phyloP scores from a whole-genome alignment of 1,140 invertebrate genomes.

The Stegodyphus mimosarum region DNA sequence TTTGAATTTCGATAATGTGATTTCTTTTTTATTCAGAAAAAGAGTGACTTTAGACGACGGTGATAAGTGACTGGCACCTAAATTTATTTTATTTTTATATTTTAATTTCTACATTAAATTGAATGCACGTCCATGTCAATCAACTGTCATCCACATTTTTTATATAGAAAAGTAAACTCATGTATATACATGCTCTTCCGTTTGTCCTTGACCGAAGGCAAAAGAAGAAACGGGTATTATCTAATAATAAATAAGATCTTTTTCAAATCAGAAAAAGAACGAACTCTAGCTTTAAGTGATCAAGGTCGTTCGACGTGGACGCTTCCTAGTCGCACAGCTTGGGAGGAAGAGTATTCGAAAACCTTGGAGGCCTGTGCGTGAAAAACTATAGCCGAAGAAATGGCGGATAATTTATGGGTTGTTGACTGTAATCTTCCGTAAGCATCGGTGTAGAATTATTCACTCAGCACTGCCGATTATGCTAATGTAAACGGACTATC shows the following conservation, averaged over 20 bases:
- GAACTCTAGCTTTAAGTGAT: slow-evolving; percentile 21
- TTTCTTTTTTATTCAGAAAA: not conserved
- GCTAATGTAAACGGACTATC: slow-evolving; percentile 52
- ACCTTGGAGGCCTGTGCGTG: slow-evolving; percentile 24
- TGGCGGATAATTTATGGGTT: slow-evolving; percentile 53
- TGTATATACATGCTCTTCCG: slow-evolving; percentile 17
- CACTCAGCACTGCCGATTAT: slow-evolving; percentile 56
- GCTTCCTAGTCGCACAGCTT: slow-evolving; percentile 51
- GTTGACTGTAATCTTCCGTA: slow-evolving; percentile 58
- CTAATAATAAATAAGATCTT: slow-evolving; percentile 36
- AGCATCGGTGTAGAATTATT: slow-evolving; percentile 59
- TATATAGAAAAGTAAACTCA: not conserved
- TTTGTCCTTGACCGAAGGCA: slow-evolving; percentile 44
- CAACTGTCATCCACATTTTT: not conserved
- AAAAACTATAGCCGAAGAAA: not conserved
- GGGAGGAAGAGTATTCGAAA: slow-evolving; percentile 24
- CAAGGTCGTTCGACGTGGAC: slow-evolving; percentile 40
- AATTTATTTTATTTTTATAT: no score
- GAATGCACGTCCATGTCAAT: slow-evolving; percentile 3
- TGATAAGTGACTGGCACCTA: no score
- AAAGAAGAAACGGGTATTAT: slow-evolving; percentile 24
- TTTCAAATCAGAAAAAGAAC: slow-evolving; percentile 32
- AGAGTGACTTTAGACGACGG: not conserved
- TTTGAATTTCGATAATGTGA: not conserved
- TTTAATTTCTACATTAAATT: not conserved